A percentile compares a stretch with the other conserved stretches of the same genome.
phyloP scores from a whole-genome alignment of 2,888 invertebrate genomes.

The Amiota communis region DNA sequence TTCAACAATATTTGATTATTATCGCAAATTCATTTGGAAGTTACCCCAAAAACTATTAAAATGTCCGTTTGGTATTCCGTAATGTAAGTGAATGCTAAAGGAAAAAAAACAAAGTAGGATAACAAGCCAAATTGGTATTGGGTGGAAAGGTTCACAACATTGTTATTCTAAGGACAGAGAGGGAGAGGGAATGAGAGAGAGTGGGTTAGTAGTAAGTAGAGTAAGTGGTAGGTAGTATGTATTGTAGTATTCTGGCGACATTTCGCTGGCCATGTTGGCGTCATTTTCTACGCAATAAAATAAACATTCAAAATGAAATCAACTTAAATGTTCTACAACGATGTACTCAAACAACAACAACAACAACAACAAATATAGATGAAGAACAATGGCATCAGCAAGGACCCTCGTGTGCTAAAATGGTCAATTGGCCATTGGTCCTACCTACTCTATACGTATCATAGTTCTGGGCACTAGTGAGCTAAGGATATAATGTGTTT shows the following conservation, averaged over 20 bases:
- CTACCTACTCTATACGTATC: conserved; percentile 17
- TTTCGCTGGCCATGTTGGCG: conserved; percentile 70
- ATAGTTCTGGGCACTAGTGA: not conserved
- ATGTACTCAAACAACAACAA: too few species aligned
- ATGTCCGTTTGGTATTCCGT: conserved; percentile 50
- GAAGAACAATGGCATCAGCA: too few species aligned
- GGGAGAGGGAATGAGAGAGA: not conserved
- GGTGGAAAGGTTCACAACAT: conserved; percentile 20
- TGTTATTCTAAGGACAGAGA: not conserved
- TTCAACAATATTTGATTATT: conserved; percentile 70
- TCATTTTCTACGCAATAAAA: conserved; percentile 72
- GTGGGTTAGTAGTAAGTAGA: too few species aligned
- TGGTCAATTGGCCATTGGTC: not conserved
- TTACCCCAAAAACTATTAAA: conserved; percentile 65
- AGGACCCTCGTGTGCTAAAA: not conserved
- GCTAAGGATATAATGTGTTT: conserved; percentile 22
- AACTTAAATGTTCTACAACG: conserved; percentile 64
- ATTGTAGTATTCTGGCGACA: conserved; percentile 48
- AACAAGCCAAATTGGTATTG: conserved; percentile 17
- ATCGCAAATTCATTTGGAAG: conserved; percentile 72
- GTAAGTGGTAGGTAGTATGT: not conserved
- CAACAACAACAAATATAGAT: too few species aligned
- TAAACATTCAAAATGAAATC: conserved; percentile 71
- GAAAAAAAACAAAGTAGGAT: conserved; percentile 31
- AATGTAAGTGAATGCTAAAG: conserved; percentile 33